Conservation (phyloP, 2,888 invertebrate species). For the Phaonia tiefii region DNA sequence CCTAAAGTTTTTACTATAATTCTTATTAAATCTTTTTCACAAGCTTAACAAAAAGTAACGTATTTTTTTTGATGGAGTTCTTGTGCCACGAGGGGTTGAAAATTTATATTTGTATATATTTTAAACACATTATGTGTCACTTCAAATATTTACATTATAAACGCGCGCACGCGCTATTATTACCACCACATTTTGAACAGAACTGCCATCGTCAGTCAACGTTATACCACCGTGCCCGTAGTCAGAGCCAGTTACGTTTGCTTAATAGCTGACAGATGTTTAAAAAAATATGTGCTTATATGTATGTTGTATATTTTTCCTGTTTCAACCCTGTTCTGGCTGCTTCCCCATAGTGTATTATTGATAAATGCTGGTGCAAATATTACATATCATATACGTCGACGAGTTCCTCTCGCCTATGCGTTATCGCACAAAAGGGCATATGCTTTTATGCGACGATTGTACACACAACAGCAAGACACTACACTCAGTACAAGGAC, state of each 20-base stretch:
- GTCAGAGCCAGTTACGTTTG: conserved; percentile 67
- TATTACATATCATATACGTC: conserved; percentile 43
- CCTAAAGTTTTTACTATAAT: not conserved
- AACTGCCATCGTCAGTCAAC: conserved; percentile 9
- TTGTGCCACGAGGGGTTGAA: conserved; percentile 53
- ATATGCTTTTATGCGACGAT: conserved; percentile 55
- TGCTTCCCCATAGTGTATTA: conserved; percentile 11
- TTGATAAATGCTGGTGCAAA: conserved; percentile 63
- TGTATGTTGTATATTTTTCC: too few relatives aligned
- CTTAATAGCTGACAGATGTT: conserved; percentile 79
- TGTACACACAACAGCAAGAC: conserved; percentile 5
- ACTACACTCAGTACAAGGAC: conserved; percentile 57
- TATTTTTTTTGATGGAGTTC: conserved; percentile 40
- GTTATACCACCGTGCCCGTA: not conserved
- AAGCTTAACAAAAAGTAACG: conserved; percentile 62
- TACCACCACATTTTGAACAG: conserved; percentile 59
- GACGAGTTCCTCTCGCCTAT: conserved; percentile 19
- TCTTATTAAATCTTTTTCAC: not conserved
- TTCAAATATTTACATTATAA: conserved; percentile 67
- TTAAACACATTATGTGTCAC: conserved; percentile 60
- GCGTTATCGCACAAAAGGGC: conserved; percentile 4
- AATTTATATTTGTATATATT: conserved; percentile 35
- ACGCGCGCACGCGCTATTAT: conserved; percentile 64
- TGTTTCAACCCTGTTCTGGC: conserved; percentile 64
- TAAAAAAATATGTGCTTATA: conserved; percentile 52